Base-by-base conservation (phyloP, 2,888 invertebrate genomes). In the Dasysyrphus tricinctus region DNA sequence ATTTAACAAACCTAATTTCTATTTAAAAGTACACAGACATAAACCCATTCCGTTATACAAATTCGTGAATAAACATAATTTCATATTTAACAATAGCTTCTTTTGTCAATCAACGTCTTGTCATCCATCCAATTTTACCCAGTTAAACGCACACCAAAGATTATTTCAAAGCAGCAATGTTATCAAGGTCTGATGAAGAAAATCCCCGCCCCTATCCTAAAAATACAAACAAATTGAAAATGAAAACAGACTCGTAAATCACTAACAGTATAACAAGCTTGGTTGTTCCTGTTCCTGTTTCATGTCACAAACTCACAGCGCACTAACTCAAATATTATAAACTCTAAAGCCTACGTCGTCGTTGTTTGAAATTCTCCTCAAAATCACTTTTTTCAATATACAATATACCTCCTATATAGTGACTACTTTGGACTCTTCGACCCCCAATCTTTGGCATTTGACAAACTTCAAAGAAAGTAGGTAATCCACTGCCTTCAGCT, bases 281-380 rank as follows among this genome's bases (percentile, higher is more conserved):
- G 32, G 63, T 57, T 70, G 54, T 29, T 29, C 14, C 12, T 11
- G 16, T 47, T 19, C 47, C 24, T 77, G n/a, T 39, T 56, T 24
- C 61, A 51, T 69, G 78, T 78, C 76, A 81, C 63, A 76, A 70
- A 51, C 61, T 42, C 61, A 9, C 42, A 61, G 61, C 59, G 61
- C 59, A 74, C 70, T 81, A 57, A 76, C 63, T 81, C 76, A 79
- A 70, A 74, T 72, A 75, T 76, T 75, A 80, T 74, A 61, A 83
- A 78, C 70, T 78, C 74, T 29, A 34, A 61, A 56, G 47, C 61
- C 56, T 75, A 70, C 29, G 63, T 39, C 63, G n/a, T 32, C 29
- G 63, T 39, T 69, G n/a, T 32, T 57, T 24, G 14, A 42, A 32
- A 34, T 16, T 37, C 24, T 14, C 8, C 29, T 56, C 11, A n/a